Evolutionary conservation across 2,113 vertebrate species (phyloP).

Genomic region (Chaetops frenatus): DNA sequence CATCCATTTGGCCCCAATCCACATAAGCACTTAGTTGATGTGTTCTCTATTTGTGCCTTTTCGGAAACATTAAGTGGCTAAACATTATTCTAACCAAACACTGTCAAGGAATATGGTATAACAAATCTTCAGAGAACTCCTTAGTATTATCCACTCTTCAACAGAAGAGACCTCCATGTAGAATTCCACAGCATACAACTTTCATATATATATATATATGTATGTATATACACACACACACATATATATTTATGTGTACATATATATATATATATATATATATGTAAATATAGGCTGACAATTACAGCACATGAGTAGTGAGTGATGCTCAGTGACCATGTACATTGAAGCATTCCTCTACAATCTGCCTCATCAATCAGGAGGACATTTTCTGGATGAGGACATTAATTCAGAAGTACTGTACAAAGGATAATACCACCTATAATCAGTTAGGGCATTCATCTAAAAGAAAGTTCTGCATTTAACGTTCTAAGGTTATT

Average conservation of each 20-base stretch:
- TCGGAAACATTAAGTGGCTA: background rate
- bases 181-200: background rate
- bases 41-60: background rate
- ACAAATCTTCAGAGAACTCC: background rate
- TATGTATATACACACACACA: background rate
- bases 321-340: background rate
- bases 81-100: background rate
- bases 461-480: background rate
- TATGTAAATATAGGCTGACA: background rate
- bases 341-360: background rate
- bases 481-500: background rate
- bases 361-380: background rate
- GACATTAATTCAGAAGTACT: background rate
- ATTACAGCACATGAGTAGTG: background rate
- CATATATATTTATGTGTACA: background rate
- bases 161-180: background rate
- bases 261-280: background rate
- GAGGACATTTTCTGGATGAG: background rate
- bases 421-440: background rate
- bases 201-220: background rate
- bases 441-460: background rate
- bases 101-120: background rate
- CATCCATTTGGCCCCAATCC: slow-evolving; percentile 20
- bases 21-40: background rate
- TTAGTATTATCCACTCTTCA: background rate